These are phyloP conservation scores for Paraescarpia echinospica DNA, from an alignment of 1,140 invertebrate genomes.

Conservation along the genomic window DNA sequence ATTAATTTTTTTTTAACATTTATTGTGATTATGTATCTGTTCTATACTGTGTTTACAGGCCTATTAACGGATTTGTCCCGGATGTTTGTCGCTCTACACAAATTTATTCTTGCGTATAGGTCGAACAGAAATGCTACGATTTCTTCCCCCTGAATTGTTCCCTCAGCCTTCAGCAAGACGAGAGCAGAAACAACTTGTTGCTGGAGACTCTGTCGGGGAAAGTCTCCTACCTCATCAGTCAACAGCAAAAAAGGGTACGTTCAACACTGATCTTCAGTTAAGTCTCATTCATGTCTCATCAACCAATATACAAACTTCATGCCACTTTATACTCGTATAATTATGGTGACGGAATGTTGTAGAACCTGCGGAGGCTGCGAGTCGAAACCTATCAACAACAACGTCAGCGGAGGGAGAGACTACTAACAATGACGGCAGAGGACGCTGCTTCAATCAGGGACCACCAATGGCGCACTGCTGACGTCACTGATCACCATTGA, in stretches of 20 bases:
- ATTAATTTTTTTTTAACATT: too few species aligned
- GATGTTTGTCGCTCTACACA: too few species aligned
- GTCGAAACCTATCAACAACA: neutral
- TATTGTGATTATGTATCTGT: too few species aligned
- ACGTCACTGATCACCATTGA: neutral
- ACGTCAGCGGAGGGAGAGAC: neutral
- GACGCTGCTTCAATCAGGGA: neutral
- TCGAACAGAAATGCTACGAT: neutral
- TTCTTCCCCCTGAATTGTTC: neutral
- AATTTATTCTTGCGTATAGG: neutral
- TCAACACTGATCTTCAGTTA: too few species aligned
- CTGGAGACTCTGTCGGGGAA: neutral
- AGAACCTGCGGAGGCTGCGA: neutral
- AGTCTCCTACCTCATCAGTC: neutral
- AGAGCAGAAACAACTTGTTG: neutral
- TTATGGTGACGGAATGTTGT: neutral
- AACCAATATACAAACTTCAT: too few species aligned
- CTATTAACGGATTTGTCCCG: too few species aligned
- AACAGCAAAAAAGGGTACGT: neutral
- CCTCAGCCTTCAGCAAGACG: neutral
- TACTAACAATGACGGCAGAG: neutral
- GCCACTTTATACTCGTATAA: too few species aligned
- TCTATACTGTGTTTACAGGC: too few species aligned
- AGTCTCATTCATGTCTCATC: too few species aligned
- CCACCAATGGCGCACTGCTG: neutral